phyloP scores from a whole-genome alignment of 2,888 invertebrate species.

The Druceiella hillmani region DNA sequence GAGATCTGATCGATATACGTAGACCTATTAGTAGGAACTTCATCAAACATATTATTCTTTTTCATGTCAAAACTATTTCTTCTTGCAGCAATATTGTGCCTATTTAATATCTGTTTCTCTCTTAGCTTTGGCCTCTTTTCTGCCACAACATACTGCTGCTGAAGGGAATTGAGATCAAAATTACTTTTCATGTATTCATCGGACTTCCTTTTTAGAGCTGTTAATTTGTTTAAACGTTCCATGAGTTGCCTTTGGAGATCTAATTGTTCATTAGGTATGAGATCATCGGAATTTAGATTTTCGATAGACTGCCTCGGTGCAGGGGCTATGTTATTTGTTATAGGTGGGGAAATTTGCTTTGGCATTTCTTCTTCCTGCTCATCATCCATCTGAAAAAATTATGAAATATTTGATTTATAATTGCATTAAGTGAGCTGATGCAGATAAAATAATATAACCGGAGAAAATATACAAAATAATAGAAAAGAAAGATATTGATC shows the following conservation, averaged over 20 bases:
- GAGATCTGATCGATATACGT: no score
- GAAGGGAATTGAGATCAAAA: constrained; percentile 36
- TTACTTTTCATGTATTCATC: constrained; percentile 44
- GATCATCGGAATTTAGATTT: no score
- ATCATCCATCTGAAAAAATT: constrained; percentile 26
- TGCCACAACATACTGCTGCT: constrained; percentile 33
- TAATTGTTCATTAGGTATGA: constrained; percentile 32
- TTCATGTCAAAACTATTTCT: constrained; percentile 18
- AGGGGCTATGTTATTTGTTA: constrained; percentile 31
- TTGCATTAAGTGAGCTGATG: background rate
- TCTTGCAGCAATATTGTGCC: constrained; percentile 30
- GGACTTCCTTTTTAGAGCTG: constrained; percentile 44
- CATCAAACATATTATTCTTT: constrained; percentile 38
- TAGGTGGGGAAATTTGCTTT: constrained; percentile 31
- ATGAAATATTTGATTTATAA: background rate
- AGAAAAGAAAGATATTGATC: no score
- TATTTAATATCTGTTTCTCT: constrained; percentile 35
- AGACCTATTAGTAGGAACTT: constrained; percentile 36
- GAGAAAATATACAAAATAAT: no score
- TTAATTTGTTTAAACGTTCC: constrained; percentile 43
- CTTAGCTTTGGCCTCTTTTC: constrained; percentile 43
- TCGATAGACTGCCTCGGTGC: constrained; percentile 21
- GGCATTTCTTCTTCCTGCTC: constrained; percentile 36
- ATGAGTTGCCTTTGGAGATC: constrained; percentile 37
- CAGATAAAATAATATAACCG: no score